A percentile compares a stretch with the other conserved stretches of the same genome.
These are phyloP conservation scores for Tenualosa thibaudeaui DNA, from an alignment of 2,797 vertebrate species.

Conservation along the genomic window DNA sequence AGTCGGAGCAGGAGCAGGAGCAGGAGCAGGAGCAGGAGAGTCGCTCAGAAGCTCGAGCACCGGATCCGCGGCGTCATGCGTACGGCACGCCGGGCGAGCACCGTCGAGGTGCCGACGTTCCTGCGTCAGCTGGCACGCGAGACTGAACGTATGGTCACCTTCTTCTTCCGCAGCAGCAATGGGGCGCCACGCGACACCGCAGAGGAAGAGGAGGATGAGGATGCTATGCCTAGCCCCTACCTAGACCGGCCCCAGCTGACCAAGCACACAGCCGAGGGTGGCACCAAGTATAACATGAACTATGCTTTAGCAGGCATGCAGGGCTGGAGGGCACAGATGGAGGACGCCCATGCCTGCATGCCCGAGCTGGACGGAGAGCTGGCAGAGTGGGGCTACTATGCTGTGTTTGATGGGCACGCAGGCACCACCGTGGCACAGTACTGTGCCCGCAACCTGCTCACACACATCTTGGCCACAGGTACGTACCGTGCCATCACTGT, in stretches of 20 bases:
- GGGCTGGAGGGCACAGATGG: conserved; percentile 81
- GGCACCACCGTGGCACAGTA: conserved; percentile 77
- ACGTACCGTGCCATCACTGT: conserved; percentile 26
- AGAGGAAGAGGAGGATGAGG: conserved; percentile 54
- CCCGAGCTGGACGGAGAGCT: conserved; percentile 67
- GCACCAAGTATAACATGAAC: conserved; percentile 58
- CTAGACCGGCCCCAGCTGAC: conserved; percentile 70
- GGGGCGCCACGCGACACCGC: conserved; percentile 33
- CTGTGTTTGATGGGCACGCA: conserved; percentile 80
- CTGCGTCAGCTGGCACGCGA: conserved; percentile 75
- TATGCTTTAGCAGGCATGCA: conserved; percentile 80
- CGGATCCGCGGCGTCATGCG: conserved; percentile 67
- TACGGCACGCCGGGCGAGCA: conserved; percentile 70
- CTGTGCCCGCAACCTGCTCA: conserved; percentile 75
- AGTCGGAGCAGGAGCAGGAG: conserved; percentile 51
- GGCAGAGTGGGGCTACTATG: conserved; percentile 76
- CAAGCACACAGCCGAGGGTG: conserved; percentile 70
- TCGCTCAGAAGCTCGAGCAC: conserved; percentile 62
- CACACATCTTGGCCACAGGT: conserved; percentile 76
- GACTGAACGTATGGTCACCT: conserved; percentile 78
- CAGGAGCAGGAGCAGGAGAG: conserved; percentile 54
- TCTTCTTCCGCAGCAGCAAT: conserved; percentile 69
- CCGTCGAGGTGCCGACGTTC: conserved; percentile 76
- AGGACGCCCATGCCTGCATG: conserved; percentile 78
- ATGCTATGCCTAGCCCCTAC: conserved; percentile 65